These are phyloP conservation scores for Percopsis transmontana DNA, from an alignment of 2,113 vertebrate species.

Conservation along the genomic window DNA sequence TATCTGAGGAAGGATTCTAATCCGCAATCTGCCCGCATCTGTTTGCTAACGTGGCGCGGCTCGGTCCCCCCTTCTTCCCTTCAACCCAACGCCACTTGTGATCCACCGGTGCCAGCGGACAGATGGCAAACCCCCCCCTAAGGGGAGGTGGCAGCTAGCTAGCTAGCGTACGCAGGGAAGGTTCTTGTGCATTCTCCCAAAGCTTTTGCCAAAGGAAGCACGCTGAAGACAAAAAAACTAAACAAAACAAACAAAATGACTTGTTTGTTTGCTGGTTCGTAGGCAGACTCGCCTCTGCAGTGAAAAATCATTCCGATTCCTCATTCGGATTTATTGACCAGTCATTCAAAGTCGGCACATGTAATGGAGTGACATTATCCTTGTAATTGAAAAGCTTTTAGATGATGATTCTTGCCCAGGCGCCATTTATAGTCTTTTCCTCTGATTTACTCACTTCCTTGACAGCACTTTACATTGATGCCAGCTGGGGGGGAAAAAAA, in stretches of 20 bases:
- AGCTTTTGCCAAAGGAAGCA: slow-evolving; percentile 60
- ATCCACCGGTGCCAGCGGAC: slow-evolving; percentile 71
- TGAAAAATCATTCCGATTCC: background rate
- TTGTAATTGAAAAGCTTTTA: background rate
- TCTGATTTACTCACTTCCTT: slow-evolving; percentile 3
- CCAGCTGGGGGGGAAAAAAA: slow-evolving; percentile 8
- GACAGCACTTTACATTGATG: slow-evolving; percentile 15
- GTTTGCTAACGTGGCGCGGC: slow-evolving; percentile 69
- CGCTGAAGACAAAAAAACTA: slow-evolving; percentile 31
- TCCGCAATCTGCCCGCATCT: slow-evolving; percentile 78
- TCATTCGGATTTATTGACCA: slow-evolving; percentile 28
- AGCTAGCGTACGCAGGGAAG: background rate
- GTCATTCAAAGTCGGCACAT: slow-evolving; percentile 6
- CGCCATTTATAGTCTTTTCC: background rate
- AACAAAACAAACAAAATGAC: slow-evolving; percentile 32
- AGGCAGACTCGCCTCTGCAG: background rate
- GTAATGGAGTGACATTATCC: slow-evolving; percentile 9
- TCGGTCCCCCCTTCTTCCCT: slow-evolving; percentile 29
- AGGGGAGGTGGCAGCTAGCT: slow-evolving; percentile 68
- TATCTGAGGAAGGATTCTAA: slow-evolving; percentile 77
- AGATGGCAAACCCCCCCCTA: slow-evolving; percentile 70
- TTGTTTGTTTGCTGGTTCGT: slow-evolving; percentile 15
- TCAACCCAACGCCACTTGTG: slow-evolving; percentile 58
- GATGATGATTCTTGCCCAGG: background rate
- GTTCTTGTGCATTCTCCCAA: slow-evolving; percentile 62